These are phyloP conservation scores for Pentalonia nigronervosa DNA, from an alignment of 1,140 invertebrate species.

Conservation along the genomic window DNA sequence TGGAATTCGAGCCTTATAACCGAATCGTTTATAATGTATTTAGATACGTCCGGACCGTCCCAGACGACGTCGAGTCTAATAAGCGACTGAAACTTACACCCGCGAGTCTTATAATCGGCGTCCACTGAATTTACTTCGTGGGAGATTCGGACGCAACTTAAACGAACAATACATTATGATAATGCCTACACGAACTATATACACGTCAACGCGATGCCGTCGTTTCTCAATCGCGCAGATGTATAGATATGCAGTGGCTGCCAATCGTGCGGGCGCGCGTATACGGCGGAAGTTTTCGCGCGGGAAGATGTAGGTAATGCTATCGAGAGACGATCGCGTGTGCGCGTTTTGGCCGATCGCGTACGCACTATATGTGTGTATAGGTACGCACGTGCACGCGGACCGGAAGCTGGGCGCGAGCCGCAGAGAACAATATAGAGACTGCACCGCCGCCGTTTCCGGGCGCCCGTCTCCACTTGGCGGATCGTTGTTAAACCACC, in stretches of 20 bases:
- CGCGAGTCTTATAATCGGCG: no score
- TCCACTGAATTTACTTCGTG: no score
- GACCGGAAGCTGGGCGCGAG: neutral
- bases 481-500: neutral
- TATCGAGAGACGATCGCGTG: neutral
- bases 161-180: neutral
- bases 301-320: neutral
- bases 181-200: neutral
- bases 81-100: no score
- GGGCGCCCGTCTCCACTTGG: neutral
- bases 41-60: no score
- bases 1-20: no score
- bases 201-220: neutral
- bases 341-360: neutral
- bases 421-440: conserved; percentile 15
- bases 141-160: neutral
- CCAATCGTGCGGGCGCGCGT: no score
- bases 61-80: no score
- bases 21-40: no score
- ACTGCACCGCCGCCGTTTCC: conserved; percentile 23
- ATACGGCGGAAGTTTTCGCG: neutral
- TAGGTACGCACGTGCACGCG: neutral
- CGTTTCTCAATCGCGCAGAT: neutral
- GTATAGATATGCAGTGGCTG: neutral
- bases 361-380: neutral